Evolutionary conservation across 1,140 invertebrate species (phyloP).

Genomic region (Dreissena rostriformis): DNA sequence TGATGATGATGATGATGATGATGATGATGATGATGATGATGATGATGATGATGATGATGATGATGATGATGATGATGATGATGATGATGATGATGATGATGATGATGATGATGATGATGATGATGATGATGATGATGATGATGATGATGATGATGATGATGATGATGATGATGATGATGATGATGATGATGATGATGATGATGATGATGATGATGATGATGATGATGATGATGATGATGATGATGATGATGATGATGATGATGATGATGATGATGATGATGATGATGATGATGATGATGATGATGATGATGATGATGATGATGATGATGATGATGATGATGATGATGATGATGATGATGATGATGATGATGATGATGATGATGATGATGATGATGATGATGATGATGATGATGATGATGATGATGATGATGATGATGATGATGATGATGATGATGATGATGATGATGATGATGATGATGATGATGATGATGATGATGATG

Average conservation of each 20-base stretch:
- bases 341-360: slow-evolving; percentile 7
- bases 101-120: slow-evolving; percentile 7
- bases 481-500: slow-evolving; percentile 7
- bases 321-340: slow-evolving; percentile 8
- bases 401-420: slow-evolving; percentile 7
- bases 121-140: slow-evolving; percentile 7
- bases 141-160: slow-evolving; percentile 8
- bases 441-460: slow-evolving; percentile 8
- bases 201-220: slow-evolving; percentile 8
- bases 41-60: slow-evolving; percentile 7
- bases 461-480: slow-evolving; percentile 7
- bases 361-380: slow-evolving; percentile 7
- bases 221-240: slow-evolving; percentile 7
- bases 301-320: slow-evolving; percentile 7
- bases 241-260: slow-evolving; percentile 7
- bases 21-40: slow-evolving; percentile 8
- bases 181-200: slow-evolving; percentile 7
- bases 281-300: slow-evolving; percentile 7
- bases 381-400: slow-evolving; percentile 8
- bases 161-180: slow-evolving; percentile 7
- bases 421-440: slow-evolving; percentile 7
- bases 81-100: slow-evolving; percentile 8
- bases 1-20: slow-evolving; percentile 7
- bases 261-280: slow-evolving; percentile 8
- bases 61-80: slow-evolving; percentile 7